These are phyloP conservation scores for Pyrrhia umbra DNA, from an alignment of 2,888 invertebrate species.

Conservation along the genomic window DNA sequence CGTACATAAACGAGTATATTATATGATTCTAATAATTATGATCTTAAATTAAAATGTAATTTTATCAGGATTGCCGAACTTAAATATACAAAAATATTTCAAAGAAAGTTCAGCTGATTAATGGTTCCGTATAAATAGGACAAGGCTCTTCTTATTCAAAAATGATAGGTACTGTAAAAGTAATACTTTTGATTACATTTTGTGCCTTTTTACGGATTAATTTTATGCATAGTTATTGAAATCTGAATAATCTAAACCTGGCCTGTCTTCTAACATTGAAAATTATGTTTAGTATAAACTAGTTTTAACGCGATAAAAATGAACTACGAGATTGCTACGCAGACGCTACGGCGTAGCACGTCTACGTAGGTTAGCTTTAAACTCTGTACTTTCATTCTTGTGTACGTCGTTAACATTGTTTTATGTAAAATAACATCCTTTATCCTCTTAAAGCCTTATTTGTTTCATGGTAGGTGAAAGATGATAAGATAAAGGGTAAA, in stretches of 20 bases:
- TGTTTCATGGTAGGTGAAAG: neutral
- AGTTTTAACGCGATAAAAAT: neutral
- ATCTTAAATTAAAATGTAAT: no score
- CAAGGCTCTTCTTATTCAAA: neutral
- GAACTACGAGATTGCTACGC: conserved; percentile 17
- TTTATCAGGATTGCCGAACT: no score
- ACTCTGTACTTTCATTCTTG: neutral
- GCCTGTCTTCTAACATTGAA: no score
- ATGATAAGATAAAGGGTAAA: no score
- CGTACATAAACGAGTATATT: no score
- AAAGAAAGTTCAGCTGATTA: neutral
- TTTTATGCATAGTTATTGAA: no score
- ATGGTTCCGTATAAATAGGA: neutral
- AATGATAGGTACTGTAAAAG: no score
- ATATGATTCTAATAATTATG: no score
- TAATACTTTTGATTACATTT: no score
- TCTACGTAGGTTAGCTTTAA: neutral
- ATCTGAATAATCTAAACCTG: no score
- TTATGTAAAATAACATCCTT: neutral
- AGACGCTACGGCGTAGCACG: conserved; percentile 22
- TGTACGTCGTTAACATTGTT: neutral
- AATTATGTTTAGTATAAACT: no score
- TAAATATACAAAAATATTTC: neutral
- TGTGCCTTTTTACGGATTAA: no score
- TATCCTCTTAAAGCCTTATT: neutral